Base-by-base conservation (phyloP, 1,140 invertebrate genomes). In the Diorhabda carinulata region DNA sequence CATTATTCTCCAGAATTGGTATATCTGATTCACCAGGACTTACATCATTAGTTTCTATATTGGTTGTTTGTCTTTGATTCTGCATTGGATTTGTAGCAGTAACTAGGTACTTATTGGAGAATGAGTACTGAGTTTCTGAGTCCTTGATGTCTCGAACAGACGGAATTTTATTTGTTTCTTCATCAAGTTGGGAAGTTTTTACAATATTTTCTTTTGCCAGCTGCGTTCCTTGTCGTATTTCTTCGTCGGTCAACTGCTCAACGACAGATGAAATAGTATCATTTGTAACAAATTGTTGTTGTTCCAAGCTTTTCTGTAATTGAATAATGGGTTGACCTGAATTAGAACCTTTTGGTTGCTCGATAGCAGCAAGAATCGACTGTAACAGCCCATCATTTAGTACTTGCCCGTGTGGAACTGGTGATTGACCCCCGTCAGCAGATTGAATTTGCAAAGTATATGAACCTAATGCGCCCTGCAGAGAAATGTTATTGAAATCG, bases 381-480 rank as follows among this genome's bases (percentile, higher is more conserved):
- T 93, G 91, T 4, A 94, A 78, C 0, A 94, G 82, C 5, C 89
- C 91, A 76, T 92, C 87, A 0, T 90, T 92, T 6, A 94, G 77
- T 2, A 93, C 84, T 75, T 92, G 89, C 40, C 91, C 89, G 72
- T 93, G 91, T 7, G 86, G 83, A 44, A 87, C 82, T 0, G 80
- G 76, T 60, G 80, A 84, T 85, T 80, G 76, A 80, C 71, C 70
- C 83, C 85, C 68, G 84, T 82, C 9, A 91, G 79, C 77, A 86
- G 88, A 80, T 72, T 91, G 91, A 61, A 92, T 92, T 79, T 92
- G 90, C 5, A 92, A 78, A 1, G 88, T 89, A 72, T 92, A 93
- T 40, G 85, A 85, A 3, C 87, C 88, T 5, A 85, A 82, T 2
- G 87, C 84, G 2, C 86, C 88, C 76, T 87, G 85, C 40, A 87